phyloP scores from a whole-genome alignment of 2,888 invertebrate species.

The Asteroscopus sphinx region DNA sequence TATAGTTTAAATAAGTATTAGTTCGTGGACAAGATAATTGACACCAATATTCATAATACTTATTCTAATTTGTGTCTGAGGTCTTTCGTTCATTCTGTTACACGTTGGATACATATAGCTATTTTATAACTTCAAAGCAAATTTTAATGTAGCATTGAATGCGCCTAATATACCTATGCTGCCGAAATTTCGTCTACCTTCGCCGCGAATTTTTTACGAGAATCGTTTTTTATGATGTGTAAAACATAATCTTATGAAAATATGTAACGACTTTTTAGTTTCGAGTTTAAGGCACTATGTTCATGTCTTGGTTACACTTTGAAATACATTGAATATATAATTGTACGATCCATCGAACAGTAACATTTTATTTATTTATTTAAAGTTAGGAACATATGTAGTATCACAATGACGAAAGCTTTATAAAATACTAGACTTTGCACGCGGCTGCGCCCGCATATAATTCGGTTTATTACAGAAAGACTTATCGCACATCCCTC shows the following conservation, averaged over 20 bases:
- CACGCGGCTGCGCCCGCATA: no score
- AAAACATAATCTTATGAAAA: slow-evolving; percentile 66
- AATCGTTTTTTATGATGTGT: slow-evolving; percentile 44
- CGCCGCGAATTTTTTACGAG: slow-evolving; percentile 36
- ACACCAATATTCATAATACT: no score
- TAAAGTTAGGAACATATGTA: no score
- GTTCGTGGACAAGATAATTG: no score
- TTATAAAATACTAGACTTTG: no score
- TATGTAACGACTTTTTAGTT: slow-evolving; percentile 62
- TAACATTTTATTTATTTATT: no score
- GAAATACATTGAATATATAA: slow-evolving; percentile 34
- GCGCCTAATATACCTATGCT: slow-evolving; percentile 43
- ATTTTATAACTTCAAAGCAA: slow-evolving; percentile 43
- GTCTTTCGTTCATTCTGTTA: no score
- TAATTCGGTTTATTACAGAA: no score
- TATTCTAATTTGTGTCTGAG: no score
- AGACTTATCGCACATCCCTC: no score
- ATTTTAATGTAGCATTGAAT: slow-evolving; percentile 50
- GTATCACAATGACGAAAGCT: background rate
- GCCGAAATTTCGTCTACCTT: slow-evolving; percentile 42
- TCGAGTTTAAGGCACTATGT: slow-evolving; percentile 41
- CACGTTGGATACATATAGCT: slow-evolving; percentile 37
- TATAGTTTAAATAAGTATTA: no score
- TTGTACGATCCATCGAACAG: background rate
- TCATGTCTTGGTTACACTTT: slow-evolving; percentile 51